Base-by-base conservation (phyloP, 2,113 vertebrate genomes). In the Nerophis ophidion region DNA sequence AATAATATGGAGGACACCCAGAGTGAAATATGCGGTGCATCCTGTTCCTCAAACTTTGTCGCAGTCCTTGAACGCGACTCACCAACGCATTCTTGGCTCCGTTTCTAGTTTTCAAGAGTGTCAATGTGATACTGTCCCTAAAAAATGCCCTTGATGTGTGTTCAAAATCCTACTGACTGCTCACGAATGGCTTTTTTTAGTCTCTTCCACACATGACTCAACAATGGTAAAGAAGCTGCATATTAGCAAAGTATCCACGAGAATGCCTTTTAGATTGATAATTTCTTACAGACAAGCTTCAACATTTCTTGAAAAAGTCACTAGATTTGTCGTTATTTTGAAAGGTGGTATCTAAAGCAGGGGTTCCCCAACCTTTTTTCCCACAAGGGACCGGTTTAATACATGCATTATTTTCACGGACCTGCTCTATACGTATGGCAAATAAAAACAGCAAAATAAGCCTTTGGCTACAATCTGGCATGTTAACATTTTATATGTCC, bases 81-180 rank as follows among this genome's bases (percentile, higher is more conserved):
- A 72, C 63, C 76, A 77, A 74, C 69, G 57, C 47, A 73, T 83
- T 59, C 75, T 65, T 54, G 68, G 49, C 60, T 33, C 2, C 53
- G 70, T 70, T 79, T 75, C 66, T 70, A 79, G 68, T 79, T 75
- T 75, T 67, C 14, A 76, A 80, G 63, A 75, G 72, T 62, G 65
- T 75, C 77, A 79, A 35, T 60, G 69, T 77, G 84, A 65, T 45
- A 59, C 40, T n/a, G 68, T 62, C 38, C 72, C 59, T 47, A 45
- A 58, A 63, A n/a, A 65, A 63, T 48, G 48, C 48, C 59, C 76
- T 81, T 80, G 61, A 74, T 80, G 65, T 15, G 4, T 60, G 56
- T 66, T 76, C 60, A 36, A 72, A 71, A 63, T 45, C 56, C 7
- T 33, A 19, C n/a, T 11, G 54, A 57, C 52, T 60, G 44, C 42